Evolutionary conservation across 2,113 vertebrate genomes (phyloP), one percentile per base, ranked within the genome.

Genomic region (Vicugna pacos): DNA sequence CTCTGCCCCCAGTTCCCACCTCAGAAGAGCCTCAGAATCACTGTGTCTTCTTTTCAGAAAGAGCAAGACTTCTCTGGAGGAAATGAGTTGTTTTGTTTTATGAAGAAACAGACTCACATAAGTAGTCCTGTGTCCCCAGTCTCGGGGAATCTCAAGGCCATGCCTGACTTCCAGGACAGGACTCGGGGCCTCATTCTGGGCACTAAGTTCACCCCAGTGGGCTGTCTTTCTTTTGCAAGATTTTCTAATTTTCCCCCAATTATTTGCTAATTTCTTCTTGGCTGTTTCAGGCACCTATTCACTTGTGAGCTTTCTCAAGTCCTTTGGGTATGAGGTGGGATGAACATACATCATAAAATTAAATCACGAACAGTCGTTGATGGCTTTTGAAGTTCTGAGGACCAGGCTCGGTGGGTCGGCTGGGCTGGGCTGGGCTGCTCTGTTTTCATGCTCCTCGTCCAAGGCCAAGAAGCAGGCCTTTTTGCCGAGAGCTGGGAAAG

Each of bases 41-140:
- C 20, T 26, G 62, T 48, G 35, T 11, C 20, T 12, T 69, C n/a
- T 92, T 82, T 13, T 48, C 46, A 60, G 54, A 20, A 79, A 69
- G 17, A 75, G 48, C 20, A 70, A 22, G 48, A 11, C 24, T 67
- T 86, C n/a, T 80, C 6, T 2, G 1, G 12, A 64, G 52, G 54
- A 75, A 52, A 58, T 4, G 1, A 16, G 22, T 14, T 15, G 0
- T 32, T 67, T 30, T 24, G 38, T 32, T 58, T 76, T 10, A 3
- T 0, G 16, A 62, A 5, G 3, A 0, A 6, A 5, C 48, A 4
- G 1, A 19, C 1, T 24, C 19, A 0, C 4, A 5, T 5, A 14
- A 54, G 16, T 5, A 38, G 70, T 20, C 50, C 16, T 1, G 1
- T 11, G 22, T 76, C 15, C 67, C 50, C 20, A 79, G 14, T 3